These are phyloP conservation scores for Sebastes wilsoni DNA, from an alignment of 2,797 vertebrate genomes.

Conservation along the genomic window DNA sequence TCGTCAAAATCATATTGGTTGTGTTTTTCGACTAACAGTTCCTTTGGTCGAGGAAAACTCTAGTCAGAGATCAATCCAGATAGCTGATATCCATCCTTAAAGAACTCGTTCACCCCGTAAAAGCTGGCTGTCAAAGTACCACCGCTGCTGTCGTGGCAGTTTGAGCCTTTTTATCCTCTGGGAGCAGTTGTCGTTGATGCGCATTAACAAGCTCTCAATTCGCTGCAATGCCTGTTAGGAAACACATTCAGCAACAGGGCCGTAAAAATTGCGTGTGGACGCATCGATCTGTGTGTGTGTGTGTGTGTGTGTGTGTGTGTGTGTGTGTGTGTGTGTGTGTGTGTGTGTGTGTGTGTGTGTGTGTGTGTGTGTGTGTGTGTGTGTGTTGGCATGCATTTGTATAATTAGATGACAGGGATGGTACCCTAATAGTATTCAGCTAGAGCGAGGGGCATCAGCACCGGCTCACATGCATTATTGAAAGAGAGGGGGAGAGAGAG, in stretches of 20 bases:
- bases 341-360: too few relatives aligned
- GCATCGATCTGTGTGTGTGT: background rate
- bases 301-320: background rate
- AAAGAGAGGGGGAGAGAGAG: background rate
- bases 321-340: background rate
- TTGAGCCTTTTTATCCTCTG: conserved; percentile 4
- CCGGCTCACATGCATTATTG: conserved; percentile 51
- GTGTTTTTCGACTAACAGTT: background rate
- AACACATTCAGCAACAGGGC: conserved; percentile 11
- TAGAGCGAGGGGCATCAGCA: conserved; percentile 19
- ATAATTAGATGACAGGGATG: conserved; percentile 10
- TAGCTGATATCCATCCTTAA: background rate
- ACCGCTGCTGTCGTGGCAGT: background rate
- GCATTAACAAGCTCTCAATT: conserved; percentile 39
- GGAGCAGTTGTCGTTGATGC: conserved; percentile 4
- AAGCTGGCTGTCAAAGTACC: background rate
- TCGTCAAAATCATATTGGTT: too few relatives aligned
- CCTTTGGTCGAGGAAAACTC: too few relatives aligned
- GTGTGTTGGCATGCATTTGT: background rate
- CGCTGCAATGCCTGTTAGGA: conserved; percentile 22
- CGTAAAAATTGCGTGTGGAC: background rate
- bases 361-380: background rate
- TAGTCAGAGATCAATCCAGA: background rate
- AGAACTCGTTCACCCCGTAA: background rate
- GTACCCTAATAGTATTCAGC: conserved; percentile 17